A percentile compares a stretch with the other conserved stretches of the same genome.
Evolutionary conservation across 1,140 invertebrate genomes (phyloP).

Genomic region (Metaphire vulgaris): DNA sequence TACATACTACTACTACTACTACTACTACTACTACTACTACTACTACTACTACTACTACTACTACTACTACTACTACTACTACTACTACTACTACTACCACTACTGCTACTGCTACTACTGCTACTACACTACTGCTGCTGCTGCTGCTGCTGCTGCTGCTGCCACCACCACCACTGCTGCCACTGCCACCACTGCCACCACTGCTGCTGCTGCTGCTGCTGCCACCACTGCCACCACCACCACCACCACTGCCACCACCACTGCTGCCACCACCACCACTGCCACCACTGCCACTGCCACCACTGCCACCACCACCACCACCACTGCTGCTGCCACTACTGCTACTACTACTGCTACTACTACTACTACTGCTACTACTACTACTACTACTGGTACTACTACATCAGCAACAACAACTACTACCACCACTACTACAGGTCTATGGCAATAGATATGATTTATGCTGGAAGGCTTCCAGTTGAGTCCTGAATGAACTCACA

Average conservation of each 20-base stretch:
- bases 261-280: not conserved
- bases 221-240: conserved; percentile 38
- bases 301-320: not conserved
- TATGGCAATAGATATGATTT: not conserved
- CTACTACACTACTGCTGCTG: too few relatives aligned
- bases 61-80: not conserved
- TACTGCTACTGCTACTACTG: not conserved
- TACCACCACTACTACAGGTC: not conserved
- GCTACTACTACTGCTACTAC: not conserved
- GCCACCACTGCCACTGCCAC: not conserved
- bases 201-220: conserved; percentile 11
- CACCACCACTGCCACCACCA: conserved; percentile 35
- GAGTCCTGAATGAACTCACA: too few relatives aligned
- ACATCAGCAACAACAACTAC: conserved; percentile 32
- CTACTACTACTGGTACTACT: conserved; percentile 1
- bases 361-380: not conserved
- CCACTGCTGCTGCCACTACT: conserved; percentile 3
- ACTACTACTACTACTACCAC: conserved; percentile 7
- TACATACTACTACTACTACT: too few relatives aligned
- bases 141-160: not conserved
- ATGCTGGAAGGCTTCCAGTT: not conserved
- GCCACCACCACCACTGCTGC: not conserved
- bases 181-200: not conserved
- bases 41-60: conserved; percentile 15
- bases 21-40: conserved; percentile 15